Base-by-base conservation (phyloP, 1,140 invertebrate species). In the Orussus abietinus region DNA sequence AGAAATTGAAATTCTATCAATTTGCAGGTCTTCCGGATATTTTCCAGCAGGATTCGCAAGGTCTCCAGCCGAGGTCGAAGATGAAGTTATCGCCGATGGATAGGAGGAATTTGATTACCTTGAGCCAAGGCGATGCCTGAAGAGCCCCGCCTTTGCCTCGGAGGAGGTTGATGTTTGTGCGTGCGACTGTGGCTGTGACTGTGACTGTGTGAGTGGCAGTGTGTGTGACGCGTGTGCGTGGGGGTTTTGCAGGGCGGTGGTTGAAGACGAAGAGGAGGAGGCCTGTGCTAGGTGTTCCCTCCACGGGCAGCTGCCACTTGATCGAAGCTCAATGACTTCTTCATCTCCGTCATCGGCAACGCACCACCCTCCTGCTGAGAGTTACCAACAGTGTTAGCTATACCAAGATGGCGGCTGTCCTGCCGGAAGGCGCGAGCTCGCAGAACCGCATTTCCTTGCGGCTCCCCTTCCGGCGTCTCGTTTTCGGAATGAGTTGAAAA, bases 251-350 rank as follows among this genome's bases (percentile, higher is more conserved):
- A 66, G 46, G 64, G 56, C 44, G 49, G 53, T 29, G 40, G 55
- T 49, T 44, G 56, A 50, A 49, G 64, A 55, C 51, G 64, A 50
- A 60, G 65, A 62, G 50, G 56, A 57, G 59, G 64, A 64, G 62
- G 67, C 69, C 65, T 69, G 64, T 72, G 70, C 67, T 73, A 73
- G 70, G 66, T 70, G 60, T 67, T 69, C 53, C 65, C 66, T 42
- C 58, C 66, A 66, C 54, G 61, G 49, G 62, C 62, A 50, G 52
- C 56, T 41, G 43, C 56, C 54, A 66, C 68, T 58, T 73, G 70
- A 62, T 79, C 77, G 67, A 75, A 78, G 66, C 73, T 75, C 59
- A 77, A 72, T 56, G 77, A 74, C 64, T 79, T 79, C 65, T 77
- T 75, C 66, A 78, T 72, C 65, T 80, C 78, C 56, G 77, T 75